Evolutionary conservation across 1,140 invertebrate genomes (phyloP).

Genomic region (Holcopasites calliopsidis): DNA sequence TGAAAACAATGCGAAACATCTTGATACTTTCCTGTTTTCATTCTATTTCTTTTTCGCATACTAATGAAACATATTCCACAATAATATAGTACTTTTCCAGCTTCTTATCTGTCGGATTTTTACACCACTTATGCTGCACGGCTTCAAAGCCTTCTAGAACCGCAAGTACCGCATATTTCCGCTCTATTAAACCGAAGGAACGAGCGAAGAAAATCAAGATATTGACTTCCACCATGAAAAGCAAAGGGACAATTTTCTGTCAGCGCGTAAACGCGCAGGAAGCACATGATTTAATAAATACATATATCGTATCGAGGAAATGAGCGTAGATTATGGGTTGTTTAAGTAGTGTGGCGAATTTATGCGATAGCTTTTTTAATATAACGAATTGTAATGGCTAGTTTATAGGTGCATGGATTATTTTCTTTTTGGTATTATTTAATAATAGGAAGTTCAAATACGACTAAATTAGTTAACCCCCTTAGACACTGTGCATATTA

Average conservation of each 20-base stretch:
- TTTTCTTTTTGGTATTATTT: no score
- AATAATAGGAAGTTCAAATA: no score
- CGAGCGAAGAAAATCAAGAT: constrained; percentile 21
- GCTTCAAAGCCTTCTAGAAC: constrained; percentile 10
- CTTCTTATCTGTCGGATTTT: constrained; percentile 21
- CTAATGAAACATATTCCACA: not conserved
- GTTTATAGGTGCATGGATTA: no score
- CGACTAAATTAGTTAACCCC: no score
- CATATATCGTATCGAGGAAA: not conserved
- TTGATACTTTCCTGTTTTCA: no score
- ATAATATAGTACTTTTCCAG: not conserved
- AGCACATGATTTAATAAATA: not conserved
- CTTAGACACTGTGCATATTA: no score
- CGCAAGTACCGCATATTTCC: constrained; percentile 31
- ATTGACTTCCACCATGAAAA: not conserved
- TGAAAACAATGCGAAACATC: no score
- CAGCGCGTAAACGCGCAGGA: not conserved
- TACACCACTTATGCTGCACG: constrained; percentile 16
- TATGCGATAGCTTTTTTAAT: not conserved
- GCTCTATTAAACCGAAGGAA: constrained; percentile 30
- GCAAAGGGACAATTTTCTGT: not conserved
- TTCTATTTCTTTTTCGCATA: not conserved
- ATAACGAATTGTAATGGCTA: no score
- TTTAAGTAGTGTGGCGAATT: not conserved
- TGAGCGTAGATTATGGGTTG: not conserved